A percentile compares a stretch with the other conserved stretches of the same genome.
phyloP scores from a whole-genome alignment of 2,797 vertebrate species.

The Alosa sapidissima region DNA sequence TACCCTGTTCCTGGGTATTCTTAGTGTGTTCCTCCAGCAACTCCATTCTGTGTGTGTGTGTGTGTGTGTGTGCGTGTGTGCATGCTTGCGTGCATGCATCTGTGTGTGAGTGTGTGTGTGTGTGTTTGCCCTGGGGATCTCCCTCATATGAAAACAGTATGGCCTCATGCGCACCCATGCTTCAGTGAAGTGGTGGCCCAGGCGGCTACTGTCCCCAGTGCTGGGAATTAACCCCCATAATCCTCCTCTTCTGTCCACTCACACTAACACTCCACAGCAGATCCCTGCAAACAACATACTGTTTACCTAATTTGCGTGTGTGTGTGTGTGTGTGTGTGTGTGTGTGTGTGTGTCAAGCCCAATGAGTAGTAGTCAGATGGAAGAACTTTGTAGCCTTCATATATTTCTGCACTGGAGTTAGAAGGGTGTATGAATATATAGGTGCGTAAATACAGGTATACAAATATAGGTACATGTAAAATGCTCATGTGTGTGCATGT shows the following conservation, averaged over 20 bases:
- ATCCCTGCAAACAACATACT: conserved; percentile 23
- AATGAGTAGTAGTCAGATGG: too few species aligned
- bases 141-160: conserved; percentile 71
- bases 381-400: too few species aligned
- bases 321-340: background rate
- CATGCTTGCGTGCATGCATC: background rate
- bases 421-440: too few species aligned
- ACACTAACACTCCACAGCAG: conserved; percentile 54
- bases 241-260: conserved; percentile 68
- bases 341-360: background rate
- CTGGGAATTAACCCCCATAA: conserved; percentile 64
- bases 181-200: conserved; percentile 56
- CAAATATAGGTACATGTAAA: too few species aligned
- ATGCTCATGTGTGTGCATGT: background rate
- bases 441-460: too few species aligned
- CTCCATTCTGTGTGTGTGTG: background rate
- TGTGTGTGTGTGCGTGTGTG: conserved; percentile 14
- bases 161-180: conserved; percentile 63
- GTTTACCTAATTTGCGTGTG: background rate
- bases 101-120: conserved; percentile 28
- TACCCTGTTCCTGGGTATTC: too few species aligned
- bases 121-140: conserved; percentile 58
- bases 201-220: conserved; percentile 53
- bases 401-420: too few species aligned
- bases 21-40: background rate